Percentiles rank a stretch among this genome's conserved stretches.
These are phyloP conservation scores for Lasioglossum figueresi DNA, from an alignment of 2,888 invertebrate genomes.

Conservation along the genomic window DNA sequence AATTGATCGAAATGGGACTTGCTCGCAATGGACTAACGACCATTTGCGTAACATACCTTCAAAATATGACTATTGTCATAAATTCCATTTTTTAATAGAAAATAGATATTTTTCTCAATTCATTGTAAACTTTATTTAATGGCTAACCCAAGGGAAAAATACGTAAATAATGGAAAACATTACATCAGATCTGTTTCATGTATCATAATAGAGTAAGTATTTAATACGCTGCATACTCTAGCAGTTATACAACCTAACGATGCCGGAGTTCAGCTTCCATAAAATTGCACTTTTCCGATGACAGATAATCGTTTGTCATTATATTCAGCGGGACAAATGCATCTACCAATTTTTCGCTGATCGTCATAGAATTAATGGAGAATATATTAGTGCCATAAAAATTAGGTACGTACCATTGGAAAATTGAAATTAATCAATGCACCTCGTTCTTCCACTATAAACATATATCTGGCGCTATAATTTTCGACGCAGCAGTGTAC, in stretches of 20 bases:
- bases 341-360: not conserved
- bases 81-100: not conserved
- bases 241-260: conserved; percentile 31
- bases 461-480: not conserved
- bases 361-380: not conserved
- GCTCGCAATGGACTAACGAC: not conserved
- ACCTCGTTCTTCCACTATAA: not conserved
- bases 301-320: conserved; percentile 28
- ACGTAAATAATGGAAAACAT: not conserved
- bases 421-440: not conserved
- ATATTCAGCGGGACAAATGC: conserved; percentile 5
- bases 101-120: not conserved
- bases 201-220: conserved; percentile 15
- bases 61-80: not conserved
- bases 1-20: not conserved
- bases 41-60: not conserved
- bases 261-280: conserved; percentile 18
- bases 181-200: conserved; percentile 14
- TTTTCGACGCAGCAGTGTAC: conserved; percentile 16
- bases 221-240: conserved; percentile 6
- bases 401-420: not conserved
- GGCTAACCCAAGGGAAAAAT: not conserved
- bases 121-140: not conserved
- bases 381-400: not conserved
- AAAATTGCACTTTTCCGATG: conserved; percentile 34